Conservation (phyloP, 2,797 vertebrate species). For the Pangasius sanitwongsei region DNA sequence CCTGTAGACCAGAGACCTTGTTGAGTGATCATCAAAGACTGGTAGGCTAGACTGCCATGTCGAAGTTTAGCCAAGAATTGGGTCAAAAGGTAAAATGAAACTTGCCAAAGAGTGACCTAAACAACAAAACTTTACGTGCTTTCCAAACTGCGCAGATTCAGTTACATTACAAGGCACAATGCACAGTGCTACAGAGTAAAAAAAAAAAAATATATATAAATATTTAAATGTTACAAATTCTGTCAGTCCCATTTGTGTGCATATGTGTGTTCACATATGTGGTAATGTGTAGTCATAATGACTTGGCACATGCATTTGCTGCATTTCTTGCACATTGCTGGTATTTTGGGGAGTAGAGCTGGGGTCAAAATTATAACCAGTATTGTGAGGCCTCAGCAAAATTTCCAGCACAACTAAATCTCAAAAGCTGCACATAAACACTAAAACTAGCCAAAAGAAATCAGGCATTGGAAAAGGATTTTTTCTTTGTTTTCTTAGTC, state of each 20-base stretch:
- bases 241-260: neutral
- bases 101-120: no score
- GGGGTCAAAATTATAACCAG: neutral
- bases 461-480: no score
- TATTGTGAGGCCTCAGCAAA: neutral
- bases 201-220: no score
- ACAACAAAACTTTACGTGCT: no score
- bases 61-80: neutral
- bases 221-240: neutral
- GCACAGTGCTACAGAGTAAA: no score
- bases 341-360: neutral
- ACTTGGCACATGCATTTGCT: neutral
- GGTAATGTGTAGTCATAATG: neutral
- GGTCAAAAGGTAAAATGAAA: no score
- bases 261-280: neutral
- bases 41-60: neutral
- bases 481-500: no score
- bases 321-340: neutral
- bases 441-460: no score
- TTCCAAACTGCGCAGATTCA: no score
- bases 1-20: neutral
- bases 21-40: neutral
- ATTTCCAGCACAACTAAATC: neutral
- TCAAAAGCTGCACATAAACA: neutral
- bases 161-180: neutral